Percentiles rank a stretch among this genome's conserved stretches.
These are phyloP conservation scores for Alces alces DNA, from an alignment of 2,113 vertebrate genomes.

Conservation along the genomic window DNA sequence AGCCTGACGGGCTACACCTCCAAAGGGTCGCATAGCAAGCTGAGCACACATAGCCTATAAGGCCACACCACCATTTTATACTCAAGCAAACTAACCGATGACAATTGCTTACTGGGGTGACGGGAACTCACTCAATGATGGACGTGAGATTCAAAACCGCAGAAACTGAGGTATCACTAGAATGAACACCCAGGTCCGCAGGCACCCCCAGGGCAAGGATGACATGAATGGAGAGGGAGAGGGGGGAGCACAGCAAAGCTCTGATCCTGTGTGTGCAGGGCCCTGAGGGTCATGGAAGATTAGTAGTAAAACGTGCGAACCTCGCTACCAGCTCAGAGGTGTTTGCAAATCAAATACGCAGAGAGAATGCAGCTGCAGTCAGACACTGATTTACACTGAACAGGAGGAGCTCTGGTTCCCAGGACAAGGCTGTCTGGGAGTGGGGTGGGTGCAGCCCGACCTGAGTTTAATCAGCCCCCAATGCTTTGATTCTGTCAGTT, in stretches of 20 bases:
- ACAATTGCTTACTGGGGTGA: neutral
- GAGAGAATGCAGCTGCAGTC: neutral
- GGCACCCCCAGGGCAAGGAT: neutral
- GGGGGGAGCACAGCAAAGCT: neutral
- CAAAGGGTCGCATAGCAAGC: neutral
- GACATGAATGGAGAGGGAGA: neutral
- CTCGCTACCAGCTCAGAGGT: neutral
- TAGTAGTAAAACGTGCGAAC: accelerated
- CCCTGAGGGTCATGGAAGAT: neutral
- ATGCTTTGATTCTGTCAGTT: neutral
- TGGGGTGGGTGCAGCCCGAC: neutral
- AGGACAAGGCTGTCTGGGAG: neutral
- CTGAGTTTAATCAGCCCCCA: neutral
- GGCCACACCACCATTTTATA: too few relatives aligned
- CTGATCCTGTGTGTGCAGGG: accelerated
- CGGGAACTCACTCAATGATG: neutral
- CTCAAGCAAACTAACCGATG: neutral
- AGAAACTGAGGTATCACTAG: neutral
- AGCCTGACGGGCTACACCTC: neutral
- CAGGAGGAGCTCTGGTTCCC: neutral
- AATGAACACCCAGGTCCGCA: neutral
- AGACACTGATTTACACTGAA: neutral
- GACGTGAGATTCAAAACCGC: neutral
- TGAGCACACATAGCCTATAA: neutral
- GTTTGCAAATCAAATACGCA: neutral